Conservation (phyloP, 2,113 vertebrate species). For the Mystacornis crossleyi region DNA sequence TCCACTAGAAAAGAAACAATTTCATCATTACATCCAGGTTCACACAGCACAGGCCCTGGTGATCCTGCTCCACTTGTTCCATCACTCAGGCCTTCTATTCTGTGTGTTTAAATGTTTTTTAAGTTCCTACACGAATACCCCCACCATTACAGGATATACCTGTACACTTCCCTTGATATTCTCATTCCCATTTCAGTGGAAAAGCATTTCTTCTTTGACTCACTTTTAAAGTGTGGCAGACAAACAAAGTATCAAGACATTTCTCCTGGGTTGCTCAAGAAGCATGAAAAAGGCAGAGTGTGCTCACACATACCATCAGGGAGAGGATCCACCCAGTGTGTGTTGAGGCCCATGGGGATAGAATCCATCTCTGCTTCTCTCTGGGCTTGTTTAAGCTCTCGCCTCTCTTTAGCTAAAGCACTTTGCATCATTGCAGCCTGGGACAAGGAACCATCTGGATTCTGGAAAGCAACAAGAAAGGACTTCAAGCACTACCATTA, state of each 20-base stretch:
- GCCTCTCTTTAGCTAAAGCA: conserved; percentile 92
- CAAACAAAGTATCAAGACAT: neutral
- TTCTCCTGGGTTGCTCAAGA: neutral
- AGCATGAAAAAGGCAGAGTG: neutral
- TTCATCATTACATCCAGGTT: neutral
- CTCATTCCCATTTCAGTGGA: neutral
- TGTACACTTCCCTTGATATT: neutral
- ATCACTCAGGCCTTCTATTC: neutral
- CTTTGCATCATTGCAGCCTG: conserved; percentile 99
- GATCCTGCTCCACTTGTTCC: neutral
- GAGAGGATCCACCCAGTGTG: conserved; percentile 98
- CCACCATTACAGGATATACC: neutral
- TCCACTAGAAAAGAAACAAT: conserved; percentile 71
- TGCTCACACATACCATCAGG: conserved; percentile 85
- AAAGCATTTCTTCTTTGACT: neutral
- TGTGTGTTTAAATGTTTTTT: neutral
- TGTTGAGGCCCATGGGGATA: conserved; percentile 98
- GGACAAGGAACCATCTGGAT: conserved; percentile 96
- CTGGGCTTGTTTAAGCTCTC: conserved; percentile 95
- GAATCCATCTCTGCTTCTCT: conserved; percentile 99
- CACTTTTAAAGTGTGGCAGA: neutral
- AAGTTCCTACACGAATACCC: rapidly evolving
- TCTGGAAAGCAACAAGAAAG: conserved; percentile 72
- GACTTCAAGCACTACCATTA: neutral
- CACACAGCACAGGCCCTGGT: neutral